These are phyloP conservation scores for Neoarius graeffei DNA, from an alignment of 2,113 vertebrate genomes.

Conservation along the genomic window DNA sequence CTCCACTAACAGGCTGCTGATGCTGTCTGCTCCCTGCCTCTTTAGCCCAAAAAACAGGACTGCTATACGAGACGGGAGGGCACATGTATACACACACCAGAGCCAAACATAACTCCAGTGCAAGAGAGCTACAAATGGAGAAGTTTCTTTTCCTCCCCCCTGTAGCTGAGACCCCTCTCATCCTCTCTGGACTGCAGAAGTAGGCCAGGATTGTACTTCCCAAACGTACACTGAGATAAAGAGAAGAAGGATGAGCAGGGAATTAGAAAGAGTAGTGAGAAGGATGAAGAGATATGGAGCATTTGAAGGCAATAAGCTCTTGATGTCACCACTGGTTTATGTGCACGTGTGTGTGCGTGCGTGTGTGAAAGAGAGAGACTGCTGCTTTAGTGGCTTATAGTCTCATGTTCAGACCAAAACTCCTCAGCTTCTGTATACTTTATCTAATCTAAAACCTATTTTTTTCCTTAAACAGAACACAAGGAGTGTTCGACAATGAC, in stretches of 20 bases:
- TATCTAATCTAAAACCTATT: neutral
- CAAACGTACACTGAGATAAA: slow-evolving; percentile 56
- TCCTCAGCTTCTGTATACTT: neutral
- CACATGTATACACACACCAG: slow-evolving; percentile 34
- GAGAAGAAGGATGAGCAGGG: slow-evolving; percentile 38
- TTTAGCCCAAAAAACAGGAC: slow-evolving; percentile 6
- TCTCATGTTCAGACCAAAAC: neutral
- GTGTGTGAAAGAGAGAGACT: no score
- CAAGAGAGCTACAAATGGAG: slow-evolving; percentile 73
- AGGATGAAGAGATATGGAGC: neutral
- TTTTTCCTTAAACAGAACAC: neutral
- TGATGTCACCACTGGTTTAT: neutral
- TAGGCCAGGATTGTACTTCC: slow-evolving; percentile 70
- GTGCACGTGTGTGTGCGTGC: neutral
- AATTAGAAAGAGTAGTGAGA: neutral
- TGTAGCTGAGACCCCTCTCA: slow-evolving; percentile 70
- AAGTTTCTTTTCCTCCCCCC: slow-evolving; percentile 54
- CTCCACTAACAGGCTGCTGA: slow-evolving; percentile 22
- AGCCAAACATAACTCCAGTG: slow-evolving; percentile 63
- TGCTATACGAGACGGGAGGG: slow-evolving; percentile 23
- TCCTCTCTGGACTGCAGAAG: slow-evolving; percentile 72
- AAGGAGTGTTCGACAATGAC: neutral
- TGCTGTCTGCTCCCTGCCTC: slow-evolving; percentile 18
- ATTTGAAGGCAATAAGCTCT: slow-evolving; percentile 2
- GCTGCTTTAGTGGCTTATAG: neutral